A percentile compares a stretch with the other conserved stretches of the same genome.
Conservation (phyloP, 2,113 vertebrate species). For the Xiphophorus maculatus region DNA sequence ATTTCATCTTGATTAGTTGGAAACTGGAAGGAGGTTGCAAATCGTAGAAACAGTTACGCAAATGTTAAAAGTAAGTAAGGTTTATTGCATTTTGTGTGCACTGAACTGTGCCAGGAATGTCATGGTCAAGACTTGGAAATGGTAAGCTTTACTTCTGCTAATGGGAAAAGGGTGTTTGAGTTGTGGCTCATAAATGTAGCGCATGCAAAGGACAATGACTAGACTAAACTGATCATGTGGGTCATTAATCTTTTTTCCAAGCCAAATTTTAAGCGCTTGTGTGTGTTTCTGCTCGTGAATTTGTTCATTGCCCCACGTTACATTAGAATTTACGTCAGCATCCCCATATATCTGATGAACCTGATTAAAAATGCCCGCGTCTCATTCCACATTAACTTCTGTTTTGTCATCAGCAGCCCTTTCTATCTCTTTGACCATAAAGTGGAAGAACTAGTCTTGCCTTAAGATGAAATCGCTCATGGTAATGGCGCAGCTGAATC, state of each 20-base stretch:
- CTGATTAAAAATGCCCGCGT: constrained; percentile 60
- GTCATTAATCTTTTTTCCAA: constrained; percentile 59
- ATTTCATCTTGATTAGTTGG: constrained; percentile 53
- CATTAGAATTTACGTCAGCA: constrained; percentile 33
- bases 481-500: constrained; percentile 74
- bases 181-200: constrained; percentile 30
- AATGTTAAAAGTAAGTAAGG: constrained; percentile 65
- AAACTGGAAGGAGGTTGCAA: constrained; percentile 35
- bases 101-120: constrained; percentile 52
- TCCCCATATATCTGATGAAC: constrained; percentile 33
- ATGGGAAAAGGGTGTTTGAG: constrained; percentile 44
- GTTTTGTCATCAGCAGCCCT: constrained; percentile 65
- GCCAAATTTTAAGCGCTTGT: constrained; percentile 12
- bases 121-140: constrained; percentile 49
- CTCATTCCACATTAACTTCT: constrained; percentile 57
- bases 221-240: constrained; percentile 55
- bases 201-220: constrained; percentile 50
- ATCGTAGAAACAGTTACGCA: constrained; percentile 35
- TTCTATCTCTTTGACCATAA: constrained; percentile 62
- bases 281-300: constrained; percentile 3
- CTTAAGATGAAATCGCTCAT: constrained; percentile 70
- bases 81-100: constrained; percentile 36
- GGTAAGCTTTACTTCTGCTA: constrained; percentile 49
- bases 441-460: constrained; percentile 57
- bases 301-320: background rate